These are phyloP conservation scores for Triops longicaudatus DNA, from an alignment of 1,140 invertebrate genomes.

Conservation along the genomic window DNA sequence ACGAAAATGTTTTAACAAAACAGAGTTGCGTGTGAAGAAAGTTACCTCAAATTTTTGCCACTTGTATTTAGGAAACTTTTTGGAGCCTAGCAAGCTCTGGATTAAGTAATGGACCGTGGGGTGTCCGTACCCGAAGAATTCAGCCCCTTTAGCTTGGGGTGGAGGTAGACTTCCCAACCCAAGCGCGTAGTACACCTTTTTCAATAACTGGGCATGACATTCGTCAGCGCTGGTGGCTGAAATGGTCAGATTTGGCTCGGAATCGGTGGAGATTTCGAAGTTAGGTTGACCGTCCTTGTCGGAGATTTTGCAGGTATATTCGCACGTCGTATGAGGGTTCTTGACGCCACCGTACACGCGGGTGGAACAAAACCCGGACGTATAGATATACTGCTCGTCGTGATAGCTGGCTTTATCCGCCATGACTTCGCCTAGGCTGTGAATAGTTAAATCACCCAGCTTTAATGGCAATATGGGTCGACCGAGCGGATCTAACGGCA, in stretches of 20 bases:
- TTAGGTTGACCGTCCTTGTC: constrained; percentile 58
- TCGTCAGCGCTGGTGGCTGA: background rate
- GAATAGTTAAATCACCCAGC: constrained; percentile 60
- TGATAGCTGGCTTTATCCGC: constrained; percentile 59
- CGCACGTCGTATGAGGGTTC: constrained; percentile 58
- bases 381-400: constrained; percentile 62
- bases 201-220: background rate
- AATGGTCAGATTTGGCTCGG: background rate
- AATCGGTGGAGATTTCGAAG: constrained; percentile 12
- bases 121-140: background rate
- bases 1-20: background rate
- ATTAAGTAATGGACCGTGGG: background rate
- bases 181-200: background rate
- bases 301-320: constrained; percentile 73
- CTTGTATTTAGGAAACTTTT: background rate
- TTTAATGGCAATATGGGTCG: constrained; percentile 65
- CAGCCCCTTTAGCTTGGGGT: background rate
- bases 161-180: background rate
- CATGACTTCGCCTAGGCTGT: constrained; percentile 65
- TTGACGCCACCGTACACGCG: constrained; percentile 63
- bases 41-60: background rate
- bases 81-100: background rate
- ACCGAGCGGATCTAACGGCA: constrained; percentile 56
- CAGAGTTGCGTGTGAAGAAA: background rate
- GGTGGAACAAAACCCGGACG: constrained; percentile 70